Evolutionary conservation across 2,113 vertebrate genomes (phyloP).

Genomic region (Heteronetta atricapilla): DNA sequence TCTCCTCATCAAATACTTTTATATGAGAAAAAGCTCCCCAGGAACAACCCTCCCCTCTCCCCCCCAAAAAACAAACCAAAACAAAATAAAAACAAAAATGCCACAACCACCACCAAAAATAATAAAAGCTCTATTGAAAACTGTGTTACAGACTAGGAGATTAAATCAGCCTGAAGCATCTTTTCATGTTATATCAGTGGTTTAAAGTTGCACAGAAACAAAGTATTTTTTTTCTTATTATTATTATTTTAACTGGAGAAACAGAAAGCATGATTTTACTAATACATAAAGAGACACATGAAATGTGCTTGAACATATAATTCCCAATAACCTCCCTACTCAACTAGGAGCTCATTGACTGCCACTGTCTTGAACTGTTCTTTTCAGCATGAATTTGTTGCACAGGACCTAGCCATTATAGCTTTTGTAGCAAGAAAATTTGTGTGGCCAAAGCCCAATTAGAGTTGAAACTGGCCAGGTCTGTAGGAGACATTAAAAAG

Average conservation of each 20-base stretch:
- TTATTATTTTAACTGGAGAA: not conserved
- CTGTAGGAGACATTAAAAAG: no score
- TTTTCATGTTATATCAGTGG: not conserved
- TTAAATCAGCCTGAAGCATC: not conserved
- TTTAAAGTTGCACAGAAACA: not conserved
- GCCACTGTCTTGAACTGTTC: not conserved
- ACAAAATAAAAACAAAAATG: not conserved
- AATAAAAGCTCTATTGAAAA: not conserved
- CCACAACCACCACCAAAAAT: not conserved
- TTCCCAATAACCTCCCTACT: not conserved
- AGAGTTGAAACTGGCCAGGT: no score
- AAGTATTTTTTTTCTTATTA: not conserved
- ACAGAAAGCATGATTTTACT: not conserved
- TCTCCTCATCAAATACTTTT: not conserved
- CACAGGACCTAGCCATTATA: not conserved
- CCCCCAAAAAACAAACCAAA: rapidly evolving
- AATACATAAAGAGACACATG: not conserved
- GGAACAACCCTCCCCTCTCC: no score
- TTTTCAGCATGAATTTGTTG: not conserved
- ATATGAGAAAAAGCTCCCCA: not conserved
- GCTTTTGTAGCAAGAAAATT: no score
- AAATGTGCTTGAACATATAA: not conserved
- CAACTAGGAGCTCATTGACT: not conserved
- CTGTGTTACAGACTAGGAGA: not conserved
- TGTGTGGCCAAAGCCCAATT: no score